Evolutionary conservation across 2,797 vertebrate species (phyloP).

Genomic region (Falco novaeseelandiae): DNA sequence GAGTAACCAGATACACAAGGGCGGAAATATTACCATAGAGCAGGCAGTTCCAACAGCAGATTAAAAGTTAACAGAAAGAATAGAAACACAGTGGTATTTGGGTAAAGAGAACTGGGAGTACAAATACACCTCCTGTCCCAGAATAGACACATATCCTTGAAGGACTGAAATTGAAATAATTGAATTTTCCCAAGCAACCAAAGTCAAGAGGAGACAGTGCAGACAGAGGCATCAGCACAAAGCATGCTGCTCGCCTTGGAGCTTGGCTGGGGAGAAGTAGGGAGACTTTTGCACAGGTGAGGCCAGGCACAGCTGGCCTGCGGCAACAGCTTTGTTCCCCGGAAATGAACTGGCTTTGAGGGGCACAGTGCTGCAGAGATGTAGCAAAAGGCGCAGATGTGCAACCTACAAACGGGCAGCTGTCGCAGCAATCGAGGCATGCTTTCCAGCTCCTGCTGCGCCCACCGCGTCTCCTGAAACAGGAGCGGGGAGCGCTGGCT

Average conservation of each 20-base stretch:
- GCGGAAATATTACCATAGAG: neutral
- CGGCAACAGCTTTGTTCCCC: neutral
- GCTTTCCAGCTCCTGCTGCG: neutral
- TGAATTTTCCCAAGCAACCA: neutral
- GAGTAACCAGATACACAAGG: neutral
- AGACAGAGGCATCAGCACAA: neutral
- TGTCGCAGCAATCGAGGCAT: neutral
- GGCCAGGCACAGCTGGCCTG: neutral
- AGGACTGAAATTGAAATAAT: neutral
- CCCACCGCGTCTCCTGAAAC: neutral
- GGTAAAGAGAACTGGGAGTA: neutral
- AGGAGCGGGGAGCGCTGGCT: neutral
- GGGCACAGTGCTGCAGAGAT: neutral
- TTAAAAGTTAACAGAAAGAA: neutral
- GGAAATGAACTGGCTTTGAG: neutral
- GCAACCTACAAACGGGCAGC: no score
- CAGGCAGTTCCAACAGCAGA: neutral
- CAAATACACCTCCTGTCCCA: neutral
- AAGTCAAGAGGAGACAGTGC: neutral
- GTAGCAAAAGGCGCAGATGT: neutral
- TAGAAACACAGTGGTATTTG: neutral
- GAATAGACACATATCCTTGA: neutral
- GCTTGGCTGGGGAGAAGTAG: neutral
- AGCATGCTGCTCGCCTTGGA: neutral
- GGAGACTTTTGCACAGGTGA: neutral